phyloP scores from a whole-genome alignment of 1,140 invertebrate species.

The Mercenaria mercenaria region DNA sequence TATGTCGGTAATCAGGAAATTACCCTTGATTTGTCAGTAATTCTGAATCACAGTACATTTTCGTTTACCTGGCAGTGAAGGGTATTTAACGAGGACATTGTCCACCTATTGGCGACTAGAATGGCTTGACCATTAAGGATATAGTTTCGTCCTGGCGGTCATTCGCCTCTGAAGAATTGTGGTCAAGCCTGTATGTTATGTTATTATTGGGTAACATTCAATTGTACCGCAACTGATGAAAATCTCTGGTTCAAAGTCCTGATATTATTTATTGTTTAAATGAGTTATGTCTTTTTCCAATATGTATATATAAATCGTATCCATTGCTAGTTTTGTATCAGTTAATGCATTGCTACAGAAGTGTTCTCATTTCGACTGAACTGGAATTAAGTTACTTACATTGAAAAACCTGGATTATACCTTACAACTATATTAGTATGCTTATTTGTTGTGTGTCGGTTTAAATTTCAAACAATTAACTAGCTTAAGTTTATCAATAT shows the following conservation, averaged over 20 bases:
- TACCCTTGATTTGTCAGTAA: too few relatives aligned
- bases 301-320: not conserved
- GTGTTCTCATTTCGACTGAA: not conserved
- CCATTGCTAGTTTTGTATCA: not conserved
- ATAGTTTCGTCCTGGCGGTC: conserved; percentile 17
- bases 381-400: not conserved
- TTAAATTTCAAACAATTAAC: too few relatives aligned
- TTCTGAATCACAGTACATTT: too few relatives aligned
- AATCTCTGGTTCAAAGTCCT: conserved; percentile 16
- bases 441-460: not conserved
- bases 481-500: too few relatives aligned
- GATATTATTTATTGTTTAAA: conserved; percentile 1
- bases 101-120: not conserved
- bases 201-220: conserved; percentile 26
- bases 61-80: too few relatives aligned
- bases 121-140: not conserved
- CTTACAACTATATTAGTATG: not conserved
- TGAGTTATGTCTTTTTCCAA: conserved; percentile 25
- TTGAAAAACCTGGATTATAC: not conserved
- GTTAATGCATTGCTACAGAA: not conserved
- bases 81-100: not conserved
- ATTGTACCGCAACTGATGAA: not conserved
- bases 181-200: conserved; percentile 23
- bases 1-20: too few relatives aligned
- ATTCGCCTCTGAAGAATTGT: conserved; percentile 20